phyloP scores from a whole-genome alignment of 2,113 vertebrate species.

The Macroglossus sobrinus region DNA sequence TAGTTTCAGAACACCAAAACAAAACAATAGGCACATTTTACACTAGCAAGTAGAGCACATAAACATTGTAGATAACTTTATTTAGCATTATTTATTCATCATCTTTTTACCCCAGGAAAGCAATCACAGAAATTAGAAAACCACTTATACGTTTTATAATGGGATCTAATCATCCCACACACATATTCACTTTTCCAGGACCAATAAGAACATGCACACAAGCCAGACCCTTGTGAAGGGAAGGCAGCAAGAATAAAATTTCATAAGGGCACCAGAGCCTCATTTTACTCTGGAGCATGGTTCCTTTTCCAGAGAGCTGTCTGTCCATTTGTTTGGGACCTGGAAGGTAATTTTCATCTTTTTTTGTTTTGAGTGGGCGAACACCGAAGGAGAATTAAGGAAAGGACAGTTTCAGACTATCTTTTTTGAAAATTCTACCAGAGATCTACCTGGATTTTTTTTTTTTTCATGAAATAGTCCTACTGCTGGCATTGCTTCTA shows the following conservation, averaged over 20 bases:
- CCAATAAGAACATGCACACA: neutral
- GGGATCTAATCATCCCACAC: neutral
- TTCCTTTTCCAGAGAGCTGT: neutral
- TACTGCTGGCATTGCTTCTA: neutral
- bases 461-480: neutral
- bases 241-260: neutral
- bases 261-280: neutral
- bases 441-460: neutral
- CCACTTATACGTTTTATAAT: neutral
- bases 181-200: neutral
- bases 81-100: neutral
- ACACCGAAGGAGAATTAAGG: neutral
- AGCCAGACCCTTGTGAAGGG: neutral
- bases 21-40: neutral
- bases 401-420: neutral
- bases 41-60: neutral
- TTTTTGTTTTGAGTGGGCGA: neutral
- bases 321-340: neutral
- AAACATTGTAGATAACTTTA: neutral
- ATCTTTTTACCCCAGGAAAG: neutral
- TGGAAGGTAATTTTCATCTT: neutral
- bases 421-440: neutral
- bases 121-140: neutral
- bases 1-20: neutral
- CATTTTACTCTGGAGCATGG: neutral